Evolutionary conservation across 2,888 invertebrate species (phyloP).

Genomic region (Strigamia crassipes): DNA sequence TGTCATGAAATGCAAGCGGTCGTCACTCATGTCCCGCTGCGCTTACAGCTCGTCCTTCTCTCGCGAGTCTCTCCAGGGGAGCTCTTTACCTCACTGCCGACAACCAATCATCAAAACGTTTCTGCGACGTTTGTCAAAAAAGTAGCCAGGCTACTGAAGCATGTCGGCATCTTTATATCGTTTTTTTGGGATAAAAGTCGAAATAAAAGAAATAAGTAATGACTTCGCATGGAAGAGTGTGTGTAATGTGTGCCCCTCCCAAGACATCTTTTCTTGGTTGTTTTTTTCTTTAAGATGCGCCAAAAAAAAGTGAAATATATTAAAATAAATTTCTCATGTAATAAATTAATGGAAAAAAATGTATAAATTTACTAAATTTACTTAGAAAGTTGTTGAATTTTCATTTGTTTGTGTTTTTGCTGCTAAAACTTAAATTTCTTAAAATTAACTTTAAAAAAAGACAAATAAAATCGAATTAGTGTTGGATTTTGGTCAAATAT

Average conservation of each 20-base stretch:
- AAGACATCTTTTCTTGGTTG: neutral
- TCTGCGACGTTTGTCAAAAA: slow-evolving; percentile 27
- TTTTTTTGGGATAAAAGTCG: neutral
- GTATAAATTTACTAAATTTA: too few species aligned
- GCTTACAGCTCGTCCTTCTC: slow-evolving; percentile 37
- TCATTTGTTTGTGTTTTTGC: too few species aligned
- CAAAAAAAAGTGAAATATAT: too few species aligned
- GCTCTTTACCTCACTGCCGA: slow-evolving; percentile 24
- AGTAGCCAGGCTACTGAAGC: slow-evolving; percentile 27
- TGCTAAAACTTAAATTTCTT: too few species aligned
- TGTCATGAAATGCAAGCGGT: slow-evolving; percentile 31
- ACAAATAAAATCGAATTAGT: too few species aligned
- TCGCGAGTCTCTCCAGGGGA: slow-evolving; percentile 18
- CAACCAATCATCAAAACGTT: slow-evolving; percentile 34
- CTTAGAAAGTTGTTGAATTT: too few species aligned
- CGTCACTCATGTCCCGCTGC: slow-evolving; percentile 34
- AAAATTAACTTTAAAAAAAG: too few species aligned
- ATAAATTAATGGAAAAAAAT: too few species aligned
- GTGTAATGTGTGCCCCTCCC: neutral
- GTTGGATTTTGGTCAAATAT: too few species aligned
- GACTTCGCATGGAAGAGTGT: neutral
- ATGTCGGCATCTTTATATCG: neutral
- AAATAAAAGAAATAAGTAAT: neutral
- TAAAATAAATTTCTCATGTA: too few species aligned
- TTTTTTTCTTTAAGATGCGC: neutral